phyloP scores from a whole-genome alignment of 2,888 invertebrate genomes.

The Agriotes lineatus region DNA sequence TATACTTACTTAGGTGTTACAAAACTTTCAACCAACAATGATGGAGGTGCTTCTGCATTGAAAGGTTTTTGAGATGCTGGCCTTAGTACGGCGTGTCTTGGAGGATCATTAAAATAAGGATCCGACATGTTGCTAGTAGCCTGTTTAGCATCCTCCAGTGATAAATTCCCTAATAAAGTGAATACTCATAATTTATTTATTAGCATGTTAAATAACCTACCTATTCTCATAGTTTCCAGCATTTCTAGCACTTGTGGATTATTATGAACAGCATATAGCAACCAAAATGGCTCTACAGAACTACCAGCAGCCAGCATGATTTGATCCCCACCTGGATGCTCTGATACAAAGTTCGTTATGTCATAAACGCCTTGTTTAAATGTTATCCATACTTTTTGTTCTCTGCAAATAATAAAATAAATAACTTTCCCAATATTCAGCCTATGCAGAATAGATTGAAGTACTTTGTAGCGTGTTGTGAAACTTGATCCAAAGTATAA shows the following conservation, averaged over 20 bases:
- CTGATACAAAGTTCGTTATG: conserved; percentile 88
- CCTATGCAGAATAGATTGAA: no score
- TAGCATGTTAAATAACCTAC: conserved; percentile 64
- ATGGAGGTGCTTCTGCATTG: conserved; percentile 92
- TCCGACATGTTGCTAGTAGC: conserved; percentile 74
- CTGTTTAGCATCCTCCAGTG: conserved; percentile 72
- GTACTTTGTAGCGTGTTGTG: conserved; percentile 76
- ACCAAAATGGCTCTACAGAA: conserved; percentile 94
- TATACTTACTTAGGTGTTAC: conserved; percentile 86
- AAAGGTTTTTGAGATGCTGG: conserved; percentile 88
- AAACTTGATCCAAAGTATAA: conserved; percentile 79
- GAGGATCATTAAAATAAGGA: conserved; percentile 88
- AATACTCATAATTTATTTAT: no score
- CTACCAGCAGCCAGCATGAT: conserved; percentile 93
- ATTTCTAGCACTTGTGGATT: conserved; percentile 78
- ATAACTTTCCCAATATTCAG: no score
- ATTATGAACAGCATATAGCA: conserved; percentile 89
- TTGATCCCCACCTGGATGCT: conserved; percentile 93
- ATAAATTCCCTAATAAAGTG: conserved; percentile 76
- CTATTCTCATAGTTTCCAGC: conserved; percentile 90
- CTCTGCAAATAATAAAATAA: conserved; percentile 55
- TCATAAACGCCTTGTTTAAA: conserved; percentile 94
- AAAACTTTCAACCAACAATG: conserved; percentile 81
- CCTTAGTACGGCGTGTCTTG: conserved; percentile 80
- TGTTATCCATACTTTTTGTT: conserved; percentile 79